phyloP scores from a whole-genome alignment of 2,888 invertebrate genomes.

The Nipponacmea schrenckii region DNA sequence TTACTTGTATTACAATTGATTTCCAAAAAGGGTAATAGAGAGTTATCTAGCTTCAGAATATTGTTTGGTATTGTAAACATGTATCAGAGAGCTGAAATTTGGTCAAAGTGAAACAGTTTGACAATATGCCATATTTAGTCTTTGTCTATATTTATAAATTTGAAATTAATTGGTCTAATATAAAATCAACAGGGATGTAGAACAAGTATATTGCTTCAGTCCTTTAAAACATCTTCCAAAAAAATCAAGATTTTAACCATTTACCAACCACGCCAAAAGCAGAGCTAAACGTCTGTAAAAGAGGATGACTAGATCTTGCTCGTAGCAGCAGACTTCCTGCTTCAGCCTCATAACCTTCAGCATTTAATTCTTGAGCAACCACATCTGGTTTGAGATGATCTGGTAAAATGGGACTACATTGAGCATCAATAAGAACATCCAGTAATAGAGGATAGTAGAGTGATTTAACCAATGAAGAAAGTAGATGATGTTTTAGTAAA shows the following conservation, averaged over 20 bases:
- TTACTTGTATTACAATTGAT: too few relatives aligned
- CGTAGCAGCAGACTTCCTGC: conserved; percentile 56
- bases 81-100: too few relatives aligned
- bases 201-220: too few relatives aligned
- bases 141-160: too few relatives aligned
- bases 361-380: conserved; percentile 51
- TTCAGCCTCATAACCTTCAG: conserved; percentile 52
- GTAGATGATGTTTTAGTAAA: conserved; percentile 48
- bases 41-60: too few relatives aligned
- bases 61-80: too few relatives aligned
- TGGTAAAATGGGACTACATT: conserved; percentile 33
- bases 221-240: too few relatives aligned
- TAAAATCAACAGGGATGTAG: too few relatives aligned
- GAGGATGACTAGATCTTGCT: conserved; percentile 51
- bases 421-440: conserved; percentile 46
- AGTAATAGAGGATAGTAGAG: conserved; percentile 42
- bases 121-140: too few relatives aligned
- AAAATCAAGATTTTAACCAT: conserved; percentile 45
- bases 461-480: conserved; percentile 45
- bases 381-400: conserved; percentile 39
- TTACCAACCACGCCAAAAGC: conserved; percentile 48
- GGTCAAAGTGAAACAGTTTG: too few relatives aligned
- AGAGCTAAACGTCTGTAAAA: conserved; percentile 57
- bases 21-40: too few relatives aligned
- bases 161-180: too few relatives aligned